Conservation (phyloP, 2,113 vertebrate species). For the Trichomycterus rosablanca region DNA sequence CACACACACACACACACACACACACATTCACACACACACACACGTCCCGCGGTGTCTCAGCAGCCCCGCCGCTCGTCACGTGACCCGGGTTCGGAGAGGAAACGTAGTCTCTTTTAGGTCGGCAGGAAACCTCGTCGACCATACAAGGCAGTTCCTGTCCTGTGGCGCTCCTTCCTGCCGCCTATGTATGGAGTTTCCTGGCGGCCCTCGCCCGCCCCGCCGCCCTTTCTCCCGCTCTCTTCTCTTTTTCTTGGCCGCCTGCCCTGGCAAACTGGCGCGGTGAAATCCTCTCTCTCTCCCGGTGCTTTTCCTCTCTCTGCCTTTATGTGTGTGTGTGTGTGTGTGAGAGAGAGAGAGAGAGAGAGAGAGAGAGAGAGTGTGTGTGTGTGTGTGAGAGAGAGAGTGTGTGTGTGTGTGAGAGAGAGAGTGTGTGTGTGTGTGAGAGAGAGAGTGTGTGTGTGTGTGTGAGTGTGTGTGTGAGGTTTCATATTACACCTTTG, state of each 20-base stretch:
- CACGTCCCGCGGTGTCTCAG: slow-evolving; percentile 59
- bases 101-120: slow-evolving; percentile 66
- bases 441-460: no score
- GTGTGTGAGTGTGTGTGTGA: slow-evolving; percentile 40
- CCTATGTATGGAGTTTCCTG: slow-evolving; percentile 79
- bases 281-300: slow-evolving; percentile 52
- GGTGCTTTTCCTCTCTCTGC: slow-evolving; percentile 22
- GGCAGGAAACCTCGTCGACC: slow-evolving; percentile 71
- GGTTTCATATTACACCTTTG: slow-evolving; percentile 49
- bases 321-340: slow-evolving; percentile 33
- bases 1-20: slow-evolving; percentile 27
- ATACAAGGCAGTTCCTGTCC: slow-evolving; percentile 75
- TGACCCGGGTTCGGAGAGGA: slow-evolving; percentile 68
- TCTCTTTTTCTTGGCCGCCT: slow-evolving; percentile 60
- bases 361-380: slow-evolving; percentile 16
- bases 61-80: slow-evolving; percentile 57
- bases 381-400: slow-evolving; percentile 45
- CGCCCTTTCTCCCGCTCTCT: slow-evolving; percentile 49
- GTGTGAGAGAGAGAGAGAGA: no score
- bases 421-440: no score
- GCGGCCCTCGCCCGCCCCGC: slow-evolving; percentile 39
- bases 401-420: slow-evolving; percentile 24
- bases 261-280: slow-evolving; percentile 66
- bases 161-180: slow-evolving; percentile 71
- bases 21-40: slow-evolving; percentile 34